Base-by-base conservation (phyloP, 2,113 vertebrate species). In the Andinoacara biseriatus region DNA sequence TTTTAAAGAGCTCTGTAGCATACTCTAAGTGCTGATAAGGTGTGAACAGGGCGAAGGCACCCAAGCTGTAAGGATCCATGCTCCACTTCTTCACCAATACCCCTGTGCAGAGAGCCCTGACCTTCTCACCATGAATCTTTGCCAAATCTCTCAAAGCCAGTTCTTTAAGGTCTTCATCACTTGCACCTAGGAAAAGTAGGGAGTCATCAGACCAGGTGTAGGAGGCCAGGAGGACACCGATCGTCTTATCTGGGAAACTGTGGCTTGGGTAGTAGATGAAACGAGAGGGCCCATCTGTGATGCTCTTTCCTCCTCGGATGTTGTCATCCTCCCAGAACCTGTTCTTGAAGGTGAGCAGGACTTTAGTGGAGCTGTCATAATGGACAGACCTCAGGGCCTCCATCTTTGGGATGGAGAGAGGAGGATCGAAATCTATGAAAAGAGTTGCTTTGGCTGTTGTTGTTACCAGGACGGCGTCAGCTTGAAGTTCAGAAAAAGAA, bases 221-320 rank as follows among this genome's bases (percentile, higher is more conserved):
- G 75, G 96, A 97, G 1, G 95, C 96, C 87, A 97, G 43, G 0
- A 97, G 58, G 10, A 93, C 76, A 0, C 96, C 93, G 0, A 93
- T 5, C 0, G 54, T 58, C 0, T 22, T 33, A 1, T 89, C 85
- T 1, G 80, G 74, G 84, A 96, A 92, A 40, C 63, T 87, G 88
- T 96, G 96, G 84, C 92, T 97, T 56, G 95, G 96, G 88, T 97
- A 96, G 92, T 96, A 92, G 81, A 97, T 93, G 58, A 89, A 96
- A 0, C 94, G 91, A 0, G 95, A 95, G 2, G 95, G 95, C 0
- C 85, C n/a, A 78, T 96, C 94, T 0, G 96, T 96, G 92, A 93
- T 31, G 49, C 95, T 96, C 2, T 86, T 92, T 0, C 96, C 96
- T 8, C 88, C 90, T 0, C 0, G 4, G 49, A 89, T 89, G 4